A percentile compares a stretch with the other conserved stretches of the same genome.
Evolutionary conservation across 2,888 invertebrate genomes (phyloP).

Genomic region (Lydus trimaculatus): DNA sequence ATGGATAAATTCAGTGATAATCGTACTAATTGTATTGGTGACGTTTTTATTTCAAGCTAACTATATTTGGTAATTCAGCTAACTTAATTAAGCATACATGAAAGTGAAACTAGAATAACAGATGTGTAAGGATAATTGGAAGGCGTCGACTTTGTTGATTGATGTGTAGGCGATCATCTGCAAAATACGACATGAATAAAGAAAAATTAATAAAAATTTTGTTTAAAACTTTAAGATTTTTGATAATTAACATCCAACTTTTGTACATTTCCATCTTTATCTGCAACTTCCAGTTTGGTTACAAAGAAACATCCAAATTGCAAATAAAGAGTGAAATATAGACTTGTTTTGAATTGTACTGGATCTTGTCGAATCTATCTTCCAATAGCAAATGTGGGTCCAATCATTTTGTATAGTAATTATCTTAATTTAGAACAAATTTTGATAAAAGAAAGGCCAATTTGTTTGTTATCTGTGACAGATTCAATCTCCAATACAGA

Average conservation of each 20-base stretch:
- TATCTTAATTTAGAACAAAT: neutral
- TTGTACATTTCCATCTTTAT: too few species aligned
- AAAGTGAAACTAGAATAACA: constrained; percentile 28
- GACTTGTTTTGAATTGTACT: too few species aligned
- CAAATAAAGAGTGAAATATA: too few species aligned
- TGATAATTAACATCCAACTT: too few species aligned
- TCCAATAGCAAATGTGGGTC: too few species aligned
- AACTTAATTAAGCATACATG: constrained; percentile 25
- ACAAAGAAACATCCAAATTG: too few species aligned
- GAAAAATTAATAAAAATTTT: neutral
- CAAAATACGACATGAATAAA: constrained; percentile 16
- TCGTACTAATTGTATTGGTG: too few species aligned
- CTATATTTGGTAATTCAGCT: constrained; percentile 25
- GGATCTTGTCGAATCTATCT: too few species aligned
- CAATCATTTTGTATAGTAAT: neutral
- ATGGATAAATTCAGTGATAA: neutral
- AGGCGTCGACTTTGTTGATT: constrained; percentile 17
- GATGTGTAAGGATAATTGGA: constrained; percentile 1
- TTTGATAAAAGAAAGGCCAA: neutral
- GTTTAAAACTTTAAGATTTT: too few species aligned
- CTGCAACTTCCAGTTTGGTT: too few species aligned
- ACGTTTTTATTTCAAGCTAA: too few species aligned
- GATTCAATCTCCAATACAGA: neutral
- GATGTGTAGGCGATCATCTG: constrained; percentile 22
- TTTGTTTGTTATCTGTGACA: neutral